Evolutionary conservation across 2,888 invertebrate genomes (phyloP).

Genomic region (Tenodera sinensis): DNA sequence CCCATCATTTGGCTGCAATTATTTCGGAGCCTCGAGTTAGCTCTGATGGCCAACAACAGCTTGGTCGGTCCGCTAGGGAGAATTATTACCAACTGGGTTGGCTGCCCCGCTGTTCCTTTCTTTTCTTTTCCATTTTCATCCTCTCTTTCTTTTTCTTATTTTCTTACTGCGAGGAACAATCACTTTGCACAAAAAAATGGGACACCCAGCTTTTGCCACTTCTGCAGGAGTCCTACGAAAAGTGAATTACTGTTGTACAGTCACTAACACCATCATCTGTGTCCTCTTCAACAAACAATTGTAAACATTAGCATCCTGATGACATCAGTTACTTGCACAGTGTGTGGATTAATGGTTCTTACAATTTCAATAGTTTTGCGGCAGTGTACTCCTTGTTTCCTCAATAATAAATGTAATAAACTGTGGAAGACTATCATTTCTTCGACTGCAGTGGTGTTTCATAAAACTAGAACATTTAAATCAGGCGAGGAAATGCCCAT

Average conservation of each 20-base stretch:
- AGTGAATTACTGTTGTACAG: neutral
- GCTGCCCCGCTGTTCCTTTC: neutral
- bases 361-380: no score
- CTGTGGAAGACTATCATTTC: no score
- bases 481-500: no score
- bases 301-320: neutral
- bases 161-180: slow-evolving; percentile 7
- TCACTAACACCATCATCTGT: neutral
- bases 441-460: no score
- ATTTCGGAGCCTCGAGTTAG: slow-evolving; percentile 31
- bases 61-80: neutral
- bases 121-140: neutral
- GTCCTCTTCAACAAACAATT: neutral
- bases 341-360: no score
- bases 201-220: neutral
- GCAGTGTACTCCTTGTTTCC: no score
- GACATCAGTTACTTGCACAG: neutral
- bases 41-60: slow-evolving; percentile 29
- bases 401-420: no score
- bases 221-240: neutral
- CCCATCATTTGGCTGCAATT: slow-evolving; percentile 33
- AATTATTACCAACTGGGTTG: slow-evolving; percentile 14
- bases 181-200: slow-evolving; percentile 14
- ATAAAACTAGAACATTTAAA: no score
- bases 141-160: neutral